These are phyloP conservation scores for Catonia carolina DNA, from an alignment of 2,888 invertebrate species.

Conservation along the genomic window DNA sequence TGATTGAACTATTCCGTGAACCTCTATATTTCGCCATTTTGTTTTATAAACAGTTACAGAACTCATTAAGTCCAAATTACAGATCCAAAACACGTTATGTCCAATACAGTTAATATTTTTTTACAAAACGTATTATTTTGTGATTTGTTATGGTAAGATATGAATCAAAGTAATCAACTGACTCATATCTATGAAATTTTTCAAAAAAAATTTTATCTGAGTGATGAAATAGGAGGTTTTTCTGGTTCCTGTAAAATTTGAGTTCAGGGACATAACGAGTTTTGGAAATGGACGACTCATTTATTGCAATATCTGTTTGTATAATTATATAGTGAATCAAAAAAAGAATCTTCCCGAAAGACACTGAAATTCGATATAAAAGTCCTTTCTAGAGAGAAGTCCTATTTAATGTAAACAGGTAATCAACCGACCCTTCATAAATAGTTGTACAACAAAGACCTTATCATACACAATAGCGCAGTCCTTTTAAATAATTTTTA, in stretches of 20 bases:
- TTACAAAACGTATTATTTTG: neutral
- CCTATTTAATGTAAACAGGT: no score
- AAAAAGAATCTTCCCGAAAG: no score
- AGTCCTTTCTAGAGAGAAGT: no score
- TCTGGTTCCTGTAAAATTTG: neutral
- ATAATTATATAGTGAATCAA: no score
- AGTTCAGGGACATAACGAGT: neutral
- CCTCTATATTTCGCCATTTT: neutral
- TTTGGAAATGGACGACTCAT: no score
- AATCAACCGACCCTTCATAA: no score
- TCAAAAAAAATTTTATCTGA: neutral
- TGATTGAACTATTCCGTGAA: neutral
- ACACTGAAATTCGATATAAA: no score
- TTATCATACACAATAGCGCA: no score
- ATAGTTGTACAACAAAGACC: no score
- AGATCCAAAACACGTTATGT: conserved; percentile 3
- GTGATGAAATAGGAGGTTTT: neutral
- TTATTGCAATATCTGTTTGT: no score
- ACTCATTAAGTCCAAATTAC: conserved; percentile 1
- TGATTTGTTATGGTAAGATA: neutral
- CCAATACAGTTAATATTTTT: conserved; percentile 4
- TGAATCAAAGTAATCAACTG: neutral
- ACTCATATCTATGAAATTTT: neutral
- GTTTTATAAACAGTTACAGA: neutral
- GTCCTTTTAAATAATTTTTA: no score